Base-by-base conservation (phyloP, 2,888 invertebrate species). In the Hemicrepidius hirtus region DNA sequence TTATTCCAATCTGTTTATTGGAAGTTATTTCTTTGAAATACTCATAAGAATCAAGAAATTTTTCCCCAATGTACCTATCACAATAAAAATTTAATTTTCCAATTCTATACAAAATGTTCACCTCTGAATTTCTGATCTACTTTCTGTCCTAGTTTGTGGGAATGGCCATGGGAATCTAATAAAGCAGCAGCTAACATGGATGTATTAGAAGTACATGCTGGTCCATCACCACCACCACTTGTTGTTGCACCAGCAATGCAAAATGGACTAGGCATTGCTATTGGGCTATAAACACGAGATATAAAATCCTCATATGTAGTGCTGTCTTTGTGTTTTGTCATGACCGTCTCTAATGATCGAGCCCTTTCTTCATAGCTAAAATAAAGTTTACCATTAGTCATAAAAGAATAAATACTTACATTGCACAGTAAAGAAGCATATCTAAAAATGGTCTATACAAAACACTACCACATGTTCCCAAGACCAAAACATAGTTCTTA, bases 221-320 rank as follows among this genome's bases (percentile, higher is more conserved):
- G 76, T 21, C 83, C 82, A 62, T 84, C 85, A 12, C 81, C 80
- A 10, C 80, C 79, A 6, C 81, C 80, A 37, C 80, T 80, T 3
- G 73, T 75, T 16, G 77, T 72, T 7, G 69, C 71, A 62, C 80
- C 79, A 32, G 80, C 79, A 6, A 77, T 75, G 72, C 82, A 84
- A 75, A 84, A 90, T 0, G 89, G 88, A 80, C 88, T 88, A 3
- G 88, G 84, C n/a, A 88, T 87, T 71, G 90, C 89, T 75, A 91
- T 88, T 0, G 93, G 93, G 75, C 91, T 91, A 82, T 92, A 94
- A 68, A 94, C 91, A 80, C 92, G 90, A 12, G 92, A 90, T 68
- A 92, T 91, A 86, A 96, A 98, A 77, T 94, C 93, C 87, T 98
- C 98, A 88, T 96, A 98, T 65, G 97, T 97, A 76, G 95, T 92